Percentiles rank a stretch among this genome's conserved stretches.
Evolutionary conservation across 2,888 invertebrate genomes (phyloP).

Genomic region (Griposia aprilina): DNA sequence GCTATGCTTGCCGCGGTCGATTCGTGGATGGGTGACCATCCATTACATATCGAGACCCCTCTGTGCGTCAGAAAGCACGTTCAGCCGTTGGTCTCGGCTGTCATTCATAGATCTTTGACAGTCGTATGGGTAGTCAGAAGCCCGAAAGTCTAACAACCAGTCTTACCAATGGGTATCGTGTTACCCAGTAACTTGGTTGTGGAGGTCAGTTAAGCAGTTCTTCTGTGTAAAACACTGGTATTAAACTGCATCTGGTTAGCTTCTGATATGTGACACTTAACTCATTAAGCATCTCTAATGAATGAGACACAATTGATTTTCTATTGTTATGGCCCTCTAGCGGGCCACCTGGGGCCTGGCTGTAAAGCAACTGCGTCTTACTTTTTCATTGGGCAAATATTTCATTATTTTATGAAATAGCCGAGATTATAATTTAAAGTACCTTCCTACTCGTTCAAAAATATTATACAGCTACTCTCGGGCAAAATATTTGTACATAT

Average conservation of each 20-base stretch:
- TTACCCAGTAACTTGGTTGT: not conserved
- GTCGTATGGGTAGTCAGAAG: not conserved
- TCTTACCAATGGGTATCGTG: not conserved
- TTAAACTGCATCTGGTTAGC: not conserved
- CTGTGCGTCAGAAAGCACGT: not conserved
- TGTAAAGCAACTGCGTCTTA: too few species aligned
- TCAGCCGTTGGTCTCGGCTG: not conserved
- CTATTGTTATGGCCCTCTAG: too few species aligned
- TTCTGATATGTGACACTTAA: too few species aligned
- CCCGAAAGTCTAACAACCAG: not conserved
- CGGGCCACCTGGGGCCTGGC: too few species aligned
- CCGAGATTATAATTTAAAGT: not conserved
- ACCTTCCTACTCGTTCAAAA: not conserved
- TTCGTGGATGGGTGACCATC: not conserved
- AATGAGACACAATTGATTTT: too few species aligned
- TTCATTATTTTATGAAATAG: not conserved
- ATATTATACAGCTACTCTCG: not conserved
- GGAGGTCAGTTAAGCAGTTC: not conserved
- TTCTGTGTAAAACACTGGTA: not conserved
- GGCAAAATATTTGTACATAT: not conserved
- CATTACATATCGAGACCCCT: not conserved
- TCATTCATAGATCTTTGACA: not conserved
- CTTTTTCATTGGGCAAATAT: not conserved
- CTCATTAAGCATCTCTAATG: too few species aligned
- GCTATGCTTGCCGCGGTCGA: not conserved